phyloP scores from a whole-genome alignment of 2,888 invertebrate species.

The Globia sparganii region DNA sequence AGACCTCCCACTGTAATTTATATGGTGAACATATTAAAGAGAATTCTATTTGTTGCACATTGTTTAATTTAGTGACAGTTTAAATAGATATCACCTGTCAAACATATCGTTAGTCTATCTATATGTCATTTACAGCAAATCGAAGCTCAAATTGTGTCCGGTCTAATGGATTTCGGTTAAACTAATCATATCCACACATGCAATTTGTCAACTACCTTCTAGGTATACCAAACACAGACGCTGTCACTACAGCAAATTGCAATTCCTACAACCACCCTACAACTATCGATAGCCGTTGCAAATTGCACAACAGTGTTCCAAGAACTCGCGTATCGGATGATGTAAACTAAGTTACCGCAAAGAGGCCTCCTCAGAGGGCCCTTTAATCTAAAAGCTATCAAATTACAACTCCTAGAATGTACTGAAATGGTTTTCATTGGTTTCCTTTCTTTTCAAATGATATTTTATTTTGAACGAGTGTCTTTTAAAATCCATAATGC shows the following conservation, averaged over 20 bases:
- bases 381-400: conserved; percentile 75
- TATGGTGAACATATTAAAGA: not conserved
- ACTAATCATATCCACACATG: conserved; percentile 8
- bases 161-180: not conserved
- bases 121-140: not conserved
- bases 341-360: conserved; percentile 71
- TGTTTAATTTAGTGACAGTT: not conserved
- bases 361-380: conserved; percentile 61
- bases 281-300: conserved; percentile 38
- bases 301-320: conserved; percentile 33
- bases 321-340: conserved; percentile 51
- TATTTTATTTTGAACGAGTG: conserved; percentile 34
- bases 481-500: not conserved
- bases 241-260: not conserved
- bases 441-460: conserved; percentile 52
- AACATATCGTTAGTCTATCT: not conserved
- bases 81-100: not conserved
- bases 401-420: conserved; percentile 67
- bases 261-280: conserved; percentile 4
- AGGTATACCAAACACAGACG: not conserved
- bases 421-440: conserved; percentile 62
- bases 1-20: too few species aligned
- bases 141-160: not conserved
- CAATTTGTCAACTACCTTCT: not conserved
- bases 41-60: not conserved